Conservation (phyloP, 2,888 invertebrate genomes). For the Tortricodes alternella region DNA sequence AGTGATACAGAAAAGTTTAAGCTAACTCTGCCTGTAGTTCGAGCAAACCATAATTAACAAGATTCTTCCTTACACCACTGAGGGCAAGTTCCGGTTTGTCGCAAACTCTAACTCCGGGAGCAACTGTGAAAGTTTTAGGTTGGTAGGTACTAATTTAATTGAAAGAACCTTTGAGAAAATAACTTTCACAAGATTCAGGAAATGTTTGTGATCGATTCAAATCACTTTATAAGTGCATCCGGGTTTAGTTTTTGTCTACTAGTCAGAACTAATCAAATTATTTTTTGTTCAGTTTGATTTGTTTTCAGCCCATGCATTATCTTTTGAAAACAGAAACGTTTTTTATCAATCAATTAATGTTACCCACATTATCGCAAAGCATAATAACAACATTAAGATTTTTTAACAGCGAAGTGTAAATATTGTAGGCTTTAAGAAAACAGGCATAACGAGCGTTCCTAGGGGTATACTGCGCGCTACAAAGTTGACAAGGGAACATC, state of each 20-base stretch:
- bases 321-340: too few relatives aligned
- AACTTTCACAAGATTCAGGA: background rate
- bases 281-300: too few relatives aligned
- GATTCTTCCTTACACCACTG: slow-evolving; percentile 40
- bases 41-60: slow-evolving; percentile 41
- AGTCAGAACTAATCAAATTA: too few relatives aligned
- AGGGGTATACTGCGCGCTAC: slow-evolving; percentile 11
- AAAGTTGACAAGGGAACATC: slow-evolving; percentile 16
- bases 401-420: background rate
- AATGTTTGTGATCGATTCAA: background rate
- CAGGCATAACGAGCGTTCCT: slow-evolving; percentile 8
- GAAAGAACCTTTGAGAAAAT: slow-evolving; percentile 22
- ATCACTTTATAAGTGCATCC: background rate
- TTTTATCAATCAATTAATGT: too few relatives aligned
- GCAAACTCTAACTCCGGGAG: slow-evolving; percentile 39
- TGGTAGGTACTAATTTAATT: slow-evolving; percentile 25
- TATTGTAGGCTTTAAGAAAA: slow-evolving; percentile 27
- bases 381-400: too few relatives aligned
- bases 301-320: too few relatives aligned
- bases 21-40: slow-evolving; percentile 22
- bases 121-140: slow-evolving; percentile 41
- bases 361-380: too few relatives aligned
- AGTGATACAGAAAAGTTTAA: background rate
- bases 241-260: too few relatives aligned
- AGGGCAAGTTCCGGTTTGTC: slow-evolving; percentile 43